phyloP scores from a whole-genome alignment of 2,888 invertebrate genomes.

The Nasonia oneida region DNA sequence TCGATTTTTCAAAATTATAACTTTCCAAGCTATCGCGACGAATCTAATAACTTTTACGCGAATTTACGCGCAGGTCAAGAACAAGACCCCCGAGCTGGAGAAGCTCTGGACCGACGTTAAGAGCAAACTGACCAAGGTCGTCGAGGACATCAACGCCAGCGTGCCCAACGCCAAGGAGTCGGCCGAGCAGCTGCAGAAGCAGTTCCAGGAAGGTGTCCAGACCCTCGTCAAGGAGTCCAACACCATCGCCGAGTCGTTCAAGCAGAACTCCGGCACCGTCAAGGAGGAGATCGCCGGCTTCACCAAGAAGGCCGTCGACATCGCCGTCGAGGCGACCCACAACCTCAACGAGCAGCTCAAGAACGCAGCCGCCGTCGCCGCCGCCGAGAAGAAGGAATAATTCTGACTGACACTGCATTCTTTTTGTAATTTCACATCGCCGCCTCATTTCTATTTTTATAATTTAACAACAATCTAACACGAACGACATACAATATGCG shows the following conservation, averaged over 20 bases:
- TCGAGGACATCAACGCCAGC: constrained; percentile 71
- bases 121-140: constrained; percentile 69
- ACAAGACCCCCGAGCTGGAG: constrained; percentile 74
- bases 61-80: constrained; percentile 69
- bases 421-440: neutral
- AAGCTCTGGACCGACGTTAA: constrained; percentile 71
- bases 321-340: constrained; percentile 73
- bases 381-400: constrained; percentile 28
- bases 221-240: constrained; percentile 72
- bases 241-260: constrained; percentile 71
- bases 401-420: neutral
- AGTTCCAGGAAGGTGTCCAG: constrained; percentile 73
- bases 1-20: neutral
- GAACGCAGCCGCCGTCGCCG: constrained; percentile 63
- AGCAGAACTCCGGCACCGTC: constrained; percentile 71
- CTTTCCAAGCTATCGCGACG: no score
- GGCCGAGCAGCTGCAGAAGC: constrained; percentile 70
- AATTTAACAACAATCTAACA: neutral
- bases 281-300: constrained; percentile 73
- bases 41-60: neutral
- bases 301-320: constrained; percentile 74
- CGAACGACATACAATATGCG: no score
- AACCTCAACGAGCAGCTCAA: constrained; percentile 73
- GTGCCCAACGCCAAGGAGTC: constrained; percentile 75
- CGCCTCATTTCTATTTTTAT: neutral